Base-by-base conservation (phyloP, 1,140 invertebrate genomes). In the Megalonaias nervosa region DNA sequence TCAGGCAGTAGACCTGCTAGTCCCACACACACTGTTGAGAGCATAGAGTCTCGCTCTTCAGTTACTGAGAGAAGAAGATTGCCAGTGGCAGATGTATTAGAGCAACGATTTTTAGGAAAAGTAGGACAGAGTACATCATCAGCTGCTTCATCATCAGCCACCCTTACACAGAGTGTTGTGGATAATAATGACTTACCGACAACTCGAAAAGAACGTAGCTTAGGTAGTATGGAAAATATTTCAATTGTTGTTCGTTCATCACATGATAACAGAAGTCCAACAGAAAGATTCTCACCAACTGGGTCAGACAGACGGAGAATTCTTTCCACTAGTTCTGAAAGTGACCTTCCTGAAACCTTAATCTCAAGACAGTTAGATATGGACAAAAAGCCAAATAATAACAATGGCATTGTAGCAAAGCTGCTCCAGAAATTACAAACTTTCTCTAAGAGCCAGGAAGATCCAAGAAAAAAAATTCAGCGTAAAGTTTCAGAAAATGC, bases 1-100 rank as follows among this genome's bases (percentile, higher is more conserved):
- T 82, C 84, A 57, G 82, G 82, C 17, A 86, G 84, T 67, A 75
- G 84, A 61, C 84, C 84, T 21, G 83, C 67, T 68, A 86, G 84
- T 66, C 84, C 84, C 26, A 71, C 76, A 19, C 71, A 72, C 11
- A 74, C 59, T 31, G 76, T 73, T 56, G 60, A 62, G 15, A 60
- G 65, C 55, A 11, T 48, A 48, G 76, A 78, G 11, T 69, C 71
- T 23, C 26, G 71, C 16, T 73, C 74, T 9, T 64, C 70, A 2
- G 57, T 57, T 23, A 70, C 31, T 1, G 75, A 79, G 6, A 59
- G 70, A 56, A 61, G 80, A 21, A 68, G 81, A 55, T 74, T 79
- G 58, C 76, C 81, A 61, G 75, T 81, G 55, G 83, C 78, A 57
- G 83, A 84, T 16, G 67, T 80, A 21, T 65, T 86, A 55, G 81